Percentiles rank a stretch among this genome's conserved stretches.
Conservation (phyloP, 2,888 invertebrate genomes). For the Tetragnatha montana region DNA sequence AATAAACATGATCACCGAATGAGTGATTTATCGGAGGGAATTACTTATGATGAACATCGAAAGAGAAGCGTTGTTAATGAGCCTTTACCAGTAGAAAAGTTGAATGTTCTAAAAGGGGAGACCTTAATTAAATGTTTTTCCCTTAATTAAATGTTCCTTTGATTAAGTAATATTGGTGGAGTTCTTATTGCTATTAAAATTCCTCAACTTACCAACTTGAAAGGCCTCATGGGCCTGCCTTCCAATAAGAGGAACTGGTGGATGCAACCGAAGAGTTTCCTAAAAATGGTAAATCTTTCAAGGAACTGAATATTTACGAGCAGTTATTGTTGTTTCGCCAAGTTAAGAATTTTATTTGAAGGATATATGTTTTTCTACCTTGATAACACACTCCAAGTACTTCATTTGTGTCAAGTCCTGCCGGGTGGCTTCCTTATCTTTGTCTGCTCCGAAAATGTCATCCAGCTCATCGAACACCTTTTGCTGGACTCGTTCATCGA, state of each 20-base stretch:
- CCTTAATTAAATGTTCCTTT: no score
- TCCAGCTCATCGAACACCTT: conserved; percentile 85
- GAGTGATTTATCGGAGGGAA: no score
- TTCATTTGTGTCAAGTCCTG: conserved; percentile 86
- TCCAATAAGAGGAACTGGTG: conserved; percentile 50
- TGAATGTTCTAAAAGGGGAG: no score
- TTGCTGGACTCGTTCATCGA: conserved; percentile 75
- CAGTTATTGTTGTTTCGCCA: neutral
- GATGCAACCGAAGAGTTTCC: conserved; percentile 60
- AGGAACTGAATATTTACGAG: neutral
- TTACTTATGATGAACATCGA: no score
- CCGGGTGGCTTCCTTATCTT: conserved; percentile 85
- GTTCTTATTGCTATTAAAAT: neutral
- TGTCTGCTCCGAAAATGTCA: conserved; percentile 83
- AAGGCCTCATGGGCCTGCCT: conserved; percentile 17
- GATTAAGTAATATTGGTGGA: no score
- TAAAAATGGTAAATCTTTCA: neutral
- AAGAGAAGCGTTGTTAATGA: no score
- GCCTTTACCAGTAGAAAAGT: no score
- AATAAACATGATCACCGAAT: no score
- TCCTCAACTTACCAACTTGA: conserved; percentile 38
- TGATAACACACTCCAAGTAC: conserved; percentile 77
- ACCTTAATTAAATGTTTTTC: no score
- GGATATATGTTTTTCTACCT: conserved; percentile 72
- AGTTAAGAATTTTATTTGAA: neutral